Percentiles rank a stretch among this genome's conserved stretches.
phyloP scores from a whole-genome alignment of 2,113 vertebrate species.

The Hippotragus niger region DNA sequence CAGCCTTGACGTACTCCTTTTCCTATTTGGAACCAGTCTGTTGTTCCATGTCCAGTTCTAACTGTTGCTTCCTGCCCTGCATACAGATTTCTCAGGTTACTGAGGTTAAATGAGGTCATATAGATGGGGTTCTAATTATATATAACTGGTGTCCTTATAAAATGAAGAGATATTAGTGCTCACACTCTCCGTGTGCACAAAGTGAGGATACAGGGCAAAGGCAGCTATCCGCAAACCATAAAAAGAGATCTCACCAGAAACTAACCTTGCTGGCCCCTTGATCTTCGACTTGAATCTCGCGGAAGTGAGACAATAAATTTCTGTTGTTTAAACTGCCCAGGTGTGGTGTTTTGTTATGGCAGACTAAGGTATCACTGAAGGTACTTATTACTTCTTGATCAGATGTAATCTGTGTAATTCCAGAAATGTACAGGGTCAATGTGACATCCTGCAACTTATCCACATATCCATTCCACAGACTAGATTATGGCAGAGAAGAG shows the following conservation, averaged over 20 bases:
- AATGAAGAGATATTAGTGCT: not conserved
- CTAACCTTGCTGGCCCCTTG: not conserved
- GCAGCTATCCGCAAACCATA: not conserved
- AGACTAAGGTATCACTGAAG: not conserved
- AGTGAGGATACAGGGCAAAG: not conserved
- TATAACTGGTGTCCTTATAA: not conserved
- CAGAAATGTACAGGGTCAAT: not conserved
- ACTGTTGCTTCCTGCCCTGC: no score
- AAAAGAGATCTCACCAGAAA: not conserved
- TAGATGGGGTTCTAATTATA: not conserved
- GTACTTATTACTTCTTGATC: not conserved
- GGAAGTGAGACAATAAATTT: not conserved
- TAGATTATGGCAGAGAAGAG: not conserved
- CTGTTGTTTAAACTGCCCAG: not conserved
- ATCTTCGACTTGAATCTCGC: not conserved
- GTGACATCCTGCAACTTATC: not conserved
- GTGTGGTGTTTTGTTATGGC: not conserved
- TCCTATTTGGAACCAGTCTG: no score
- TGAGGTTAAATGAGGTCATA: not conserved
- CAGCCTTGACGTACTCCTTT: no score
- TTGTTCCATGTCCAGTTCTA: no score
- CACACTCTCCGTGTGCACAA: not conserved
- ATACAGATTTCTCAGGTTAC: no score
- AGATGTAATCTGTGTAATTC: not conserved
- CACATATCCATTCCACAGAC: not conserved